phyloP scores from a whole-genome alignment of 2,888 invertebrate genomes.

The Petrolisthes cinctipes region DNA sequence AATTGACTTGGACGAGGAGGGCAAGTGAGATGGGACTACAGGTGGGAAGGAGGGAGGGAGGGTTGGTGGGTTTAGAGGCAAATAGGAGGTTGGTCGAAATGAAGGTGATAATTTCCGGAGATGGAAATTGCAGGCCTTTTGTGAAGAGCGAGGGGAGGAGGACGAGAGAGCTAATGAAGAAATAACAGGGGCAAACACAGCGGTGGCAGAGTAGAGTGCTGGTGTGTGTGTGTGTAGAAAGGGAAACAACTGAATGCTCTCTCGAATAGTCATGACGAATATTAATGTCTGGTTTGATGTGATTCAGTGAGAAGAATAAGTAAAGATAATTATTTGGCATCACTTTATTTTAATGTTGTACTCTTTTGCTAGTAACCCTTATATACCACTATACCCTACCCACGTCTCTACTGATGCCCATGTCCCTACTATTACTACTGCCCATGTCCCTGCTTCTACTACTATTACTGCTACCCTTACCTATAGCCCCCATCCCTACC shows the following conservation, averaged over 20 bases:
- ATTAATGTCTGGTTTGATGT: too few relatives aligned
- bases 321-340: too few relatives aligned
- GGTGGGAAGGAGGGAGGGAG: background rate
- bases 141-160: background rate
- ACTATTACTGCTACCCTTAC: too few relatives aligned
- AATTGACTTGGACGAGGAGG: background rate
- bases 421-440: too few relatives aligned
- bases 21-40: background rate
- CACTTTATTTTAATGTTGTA: too few relatives aligned
- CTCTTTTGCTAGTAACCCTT: too few relatives aligned
- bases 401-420: too few relatives aligned
- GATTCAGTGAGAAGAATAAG: too few relatives aligned
- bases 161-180: background rate
- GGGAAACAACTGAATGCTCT: background rate
- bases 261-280: too few relatives aligned
- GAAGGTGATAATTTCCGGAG: conserved; percentile 29
- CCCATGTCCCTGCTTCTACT: too few relatives aligned
- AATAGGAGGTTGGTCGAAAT: conserved; percentile 33
- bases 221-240: background rate
- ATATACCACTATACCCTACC: too few relatives aligned
- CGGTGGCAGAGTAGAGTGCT: background rate
- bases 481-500: too few relatives aligned
- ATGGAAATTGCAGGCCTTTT: conserved; percentile 36
- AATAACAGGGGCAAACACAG: background rate
- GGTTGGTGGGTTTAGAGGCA: background rate